Evolutionary conservation across 2,113 vertebrate species (phyloP).

Genomic region (Athene cunicularia): DNA sequence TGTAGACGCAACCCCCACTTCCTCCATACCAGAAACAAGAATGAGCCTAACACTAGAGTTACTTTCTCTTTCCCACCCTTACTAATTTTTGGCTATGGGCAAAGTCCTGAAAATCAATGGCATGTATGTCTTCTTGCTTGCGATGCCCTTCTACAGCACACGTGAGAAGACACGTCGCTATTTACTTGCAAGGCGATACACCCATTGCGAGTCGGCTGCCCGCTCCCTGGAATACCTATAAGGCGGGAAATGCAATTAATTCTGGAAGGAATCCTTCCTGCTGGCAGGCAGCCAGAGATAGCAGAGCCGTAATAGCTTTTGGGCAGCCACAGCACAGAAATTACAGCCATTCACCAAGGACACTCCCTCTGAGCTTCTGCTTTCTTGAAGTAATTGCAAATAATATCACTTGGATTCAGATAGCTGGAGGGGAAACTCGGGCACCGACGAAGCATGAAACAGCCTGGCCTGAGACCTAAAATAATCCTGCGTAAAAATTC

Average conservation of each 20-base stretch:
- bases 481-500: conserved; percentile 37
- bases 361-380: conserved; percentile 43
- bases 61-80: neutral
- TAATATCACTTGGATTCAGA: conserved; percentile 46
- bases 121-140: neutral
- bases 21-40: neutral
- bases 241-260: conserved; percentile 51
- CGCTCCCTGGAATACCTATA: conserved; percentile 11
- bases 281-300: conserved; percentile 55
- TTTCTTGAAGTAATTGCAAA: conserved; percentile 56
- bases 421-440: conserved; percentile 17
- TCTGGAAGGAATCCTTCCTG: conserved; percentile 22
- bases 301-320: conserved; percentile 10
- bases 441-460: neutral
- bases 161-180: neutral
- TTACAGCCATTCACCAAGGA: conserved; percentile 37
- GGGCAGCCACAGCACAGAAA: conserved; percentile 42
- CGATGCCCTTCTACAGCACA: neutral
- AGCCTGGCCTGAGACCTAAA: neutral
- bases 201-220: neutral
- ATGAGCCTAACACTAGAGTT: neutral
- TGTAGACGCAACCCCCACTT: neutral
- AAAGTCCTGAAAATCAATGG: neutral
- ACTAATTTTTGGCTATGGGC: neutral
- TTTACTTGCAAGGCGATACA: neutral